Percentiles rank a stretch among this genome's conserved stretches.
Evolutionary conservation across 1,140 invertebrate species (phyloP).

Genomic region (Panonychus citri): DNA sequence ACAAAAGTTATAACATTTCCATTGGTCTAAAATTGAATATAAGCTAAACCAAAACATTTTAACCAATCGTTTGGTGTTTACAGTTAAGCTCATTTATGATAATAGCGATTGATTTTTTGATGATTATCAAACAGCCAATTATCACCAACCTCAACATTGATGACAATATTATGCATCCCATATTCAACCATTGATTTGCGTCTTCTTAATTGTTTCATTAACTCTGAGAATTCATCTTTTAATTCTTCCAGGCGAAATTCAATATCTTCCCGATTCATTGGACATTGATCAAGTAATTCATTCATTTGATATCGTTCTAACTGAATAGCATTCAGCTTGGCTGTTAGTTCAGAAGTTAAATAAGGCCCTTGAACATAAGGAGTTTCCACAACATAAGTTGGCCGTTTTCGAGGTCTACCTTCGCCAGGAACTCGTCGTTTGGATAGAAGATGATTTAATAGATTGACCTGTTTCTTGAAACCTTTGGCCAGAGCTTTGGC

Average conservation of each 20-base stretch:
- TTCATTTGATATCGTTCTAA: constrained; percentile 7
- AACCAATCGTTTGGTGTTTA: too few species aligned
- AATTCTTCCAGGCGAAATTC: constrained; percentile 8
- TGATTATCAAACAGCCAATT: too few species aligned
- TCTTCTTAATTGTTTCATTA: constrained; percentile 11
- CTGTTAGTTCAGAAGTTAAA: not conserved
- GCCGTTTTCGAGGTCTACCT: constrained; percentile 15
- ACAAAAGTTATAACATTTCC: too few species aligned
- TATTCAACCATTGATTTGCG: constrained; percentile 11
- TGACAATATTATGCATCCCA: constrained; percentile 4
- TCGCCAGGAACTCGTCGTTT: constrained; percentile 29
- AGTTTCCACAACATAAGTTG: not conserved
- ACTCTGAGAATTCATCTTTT: constrained; percentile 7
- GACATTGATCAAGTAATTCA: constrained; percentile 1
- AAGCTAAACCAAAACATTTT: too few species aligned
- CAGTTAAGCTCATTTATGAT: not conserved
- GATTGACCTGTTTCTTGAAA: constrained; percentile 23
- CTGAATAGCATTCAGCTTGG: constrained; percentile 7
- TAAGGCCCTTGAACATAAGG: not conserved
- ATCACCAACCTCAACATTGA: constrained; percentile 11
- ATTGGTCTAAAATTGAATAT: too few species aligned
- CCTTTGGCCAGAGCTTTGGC: not conserved
- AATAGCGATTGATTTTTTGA: not conserved
- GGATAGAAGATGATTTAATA: constrained; percentile 25
- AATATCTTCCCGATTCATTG: constrained; percentile 4